Base-by-base conservation (phyloP, 2,797 vertebrate species). In the Danio aesculapii region DNA sequence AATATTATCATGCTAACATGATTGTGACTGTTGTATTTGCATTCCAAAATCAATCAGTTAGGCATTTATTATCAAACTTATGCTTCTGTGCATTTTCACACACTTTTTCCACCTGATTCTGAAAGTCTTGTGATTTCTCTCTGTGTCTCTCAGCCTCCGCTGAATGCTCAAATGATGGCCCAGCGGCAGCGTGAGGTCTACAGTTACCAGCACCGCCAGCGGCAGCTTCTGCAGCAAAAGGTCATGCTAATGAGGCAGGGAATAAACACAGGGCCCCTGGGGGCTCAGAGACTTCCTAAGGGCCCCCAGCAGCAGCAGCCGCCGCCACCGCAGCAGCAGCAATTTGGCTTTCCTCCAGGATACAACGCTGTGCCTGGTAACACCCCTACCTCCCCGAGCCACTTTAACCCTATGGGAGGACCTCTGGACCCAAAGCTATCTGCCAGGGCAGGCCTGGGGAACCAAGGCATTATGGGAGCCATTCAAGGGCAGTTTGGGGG, bases 121-220 rank as follows among this genome's bases (percentile, higher is more conserved):
- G 2, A 50, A 17, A 21, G 69, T 5, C 46, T 44, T 6, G 1
- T 30, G 30, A 30, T 77, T 3, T 41, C 8, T 57, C 46, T 43
- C 50, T 63, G 16, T 69, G 6, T 43, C 49, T 4, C 1, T 6
- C 94, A 99, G 96, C 95, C 97, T 19, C 97, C 97, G 0, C 91
- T 99, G 74, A 99, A 99, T 0, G 97, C 97, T 47, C 97, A 98
- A 87, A 99, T 98, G 97, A 82, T 99, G 89, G 97, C 97, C 0
- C 97, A 99, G 89, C 95, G 97, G 43, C 97, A 99, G 79, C 92
- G 97, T 6, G 97, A 99, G 67, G 92, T 98, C 74, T 98, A 96
- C 89, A 99, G 96, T 92, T 96, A 97, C 61, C 96, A 99, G 89
- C 97, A 98, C 89, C 96, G 96, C 41, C 97, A 98, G 90, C 91